phyloP scores from a whole-genome alignment of 2,888 invertebrate genomes.

The Invenusta paracnida region DNA sequence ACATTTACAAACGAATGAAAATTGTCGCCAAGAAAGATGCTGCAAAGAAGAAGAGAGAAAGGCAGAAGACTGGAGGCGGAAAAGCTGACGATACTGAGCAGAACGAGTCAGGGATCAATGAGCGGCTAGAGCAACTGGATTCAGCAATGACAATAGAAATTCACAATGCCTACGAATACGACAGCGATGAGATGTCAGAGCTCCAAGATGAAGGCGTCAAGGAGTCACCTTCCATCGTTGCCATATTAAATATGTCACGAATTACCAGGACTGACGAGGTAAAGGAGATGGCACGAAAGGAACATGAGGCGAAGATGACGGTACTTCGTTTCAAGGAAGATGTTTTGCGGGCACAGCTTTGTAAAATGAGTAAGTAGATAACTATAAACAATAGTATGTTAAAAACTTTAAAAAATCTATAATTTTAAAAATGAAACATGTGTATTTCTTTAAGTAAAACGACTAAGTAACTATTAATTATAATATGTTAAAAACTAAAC shows the following conservation, averaged over 20 bases:
- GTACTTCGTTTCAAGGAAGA: background rate
- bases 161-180: background rate
- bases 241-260: background rate
- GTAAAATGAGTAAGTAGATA: background rate
- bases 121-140: background rate
- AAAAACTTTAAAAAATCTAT: too few relatives aligned
- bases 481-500: too few relatives aligned
- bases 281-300: background rate
- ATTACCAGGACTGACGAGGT: background rate
- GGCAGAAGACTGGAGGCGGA: background rate
- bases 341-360: background rate
- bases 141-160: background rate
- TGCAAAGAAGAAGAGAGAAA: background rate
- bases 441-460: too few relatives aligned
- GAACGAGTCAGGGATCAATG: background rate
- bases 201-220: background rate
- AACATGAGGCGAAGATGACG: background rate
- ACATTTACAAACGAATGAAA: background rate
- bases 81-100: background rate
- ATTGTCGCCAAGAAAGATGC: background rate
- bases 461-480: too few relatives aligned
- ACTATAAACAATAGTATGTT: too few relatives aligned
- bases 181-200: background rate
- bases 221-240: background rate
- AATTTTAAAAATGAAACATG: too few relatives aligned